A percentile compares a stretch with the other conserved stretches of the same genome.
Evolutionary conservation across 2,797 vertebrate genomes (phyloP).

Genomic region (Oreochromis mossambicus): DNA sequence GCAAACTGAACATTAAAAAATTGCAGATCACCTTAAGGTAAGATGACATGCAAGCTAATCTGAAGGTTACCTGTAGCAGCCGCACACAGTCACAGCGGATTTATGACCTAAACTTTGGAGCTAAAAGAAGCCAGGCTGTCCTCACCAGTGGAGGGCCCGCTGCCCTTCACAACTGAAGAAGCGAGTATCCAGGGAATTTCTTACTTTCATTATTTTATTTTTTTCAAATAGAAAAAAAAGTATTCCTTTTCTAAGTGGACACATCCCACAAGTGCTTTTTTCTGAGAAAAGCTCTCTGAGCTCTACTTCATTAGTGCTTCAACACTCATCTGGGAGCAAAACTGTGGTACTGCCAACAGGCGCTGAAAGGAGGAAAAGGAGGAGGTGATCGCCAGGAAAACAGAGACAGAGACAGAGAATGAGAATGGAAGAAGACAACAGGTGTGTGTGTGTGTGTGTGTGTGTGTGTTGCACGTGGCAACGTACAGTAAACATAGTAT

Average conservation of each 20-base stretch:
- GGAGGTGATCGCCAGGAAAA: neutral
- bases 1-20: neutral
- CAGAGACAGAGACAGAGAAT: neutral
- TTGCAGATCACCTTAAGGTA: neutral
- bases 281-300: neutral
- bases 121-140: neutral
- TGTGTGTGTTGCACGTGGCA: neutral
- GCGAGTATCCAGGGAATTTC: neutral
- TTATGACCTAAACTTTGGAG: neutral
- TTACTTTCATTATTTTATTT: neutral
- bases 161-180: neutral
- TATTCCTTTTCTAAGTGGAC: neutral
- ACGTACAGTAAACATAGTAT: neutral
- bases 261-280: neutral
- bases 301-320: neutral
- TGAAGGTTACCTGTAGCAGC: neutral
- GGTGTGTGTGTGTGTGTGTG: neutral
- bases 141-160: neutral
- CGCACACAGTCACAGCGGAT: fast-evolving
- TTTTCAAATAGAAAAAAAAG: neutral
- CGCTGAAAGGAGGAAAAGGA: neutral
- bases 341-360: neutral
- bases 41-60: too few relatives aligned
- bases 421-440: neutral
- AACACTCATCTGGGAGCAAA: neutral